Evolutionary conservation across 2,888 invertebrate species (phyloP), one percentile per base, ranked within the genome.

Genomic region (Cephonodes hylas): DNA sequence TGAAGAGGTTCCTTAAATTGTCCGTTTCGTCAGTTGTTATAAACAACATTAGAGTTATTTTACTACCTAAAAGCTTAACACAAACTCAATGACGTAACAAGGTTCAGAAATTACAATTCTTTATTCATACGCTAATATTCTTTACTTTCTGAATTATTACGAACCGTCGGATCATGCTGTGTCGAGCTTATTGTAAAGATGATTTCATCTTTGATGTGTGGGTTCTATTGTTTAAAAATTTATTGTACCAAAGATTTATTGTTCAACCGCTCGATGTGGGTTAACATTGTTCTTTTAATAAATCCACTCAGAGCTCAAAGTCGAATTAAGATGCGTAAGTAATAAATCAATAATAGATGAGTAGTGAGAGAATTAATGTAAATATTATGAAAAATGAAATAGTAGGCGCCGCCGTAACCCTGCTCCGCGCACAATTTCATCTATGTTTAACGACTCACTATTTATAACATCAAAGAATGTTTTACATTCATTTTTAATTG

Each of bases 401-500:
- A 31, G 8, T 53, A 31, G 53, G 53, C 53, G 31, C 53, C 31
- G 53, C 31, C 27, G 53, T 53, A 53, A 53, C 10, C 13, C 38
- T 38, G 27, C 53, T 18, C 31, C 27, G 53, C 53, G 18, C 31
- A 53, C 48, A 23, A 53, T 53, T 31, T 31, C 27, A 53, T 53
- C 15, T 53, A 53, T 31, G 27, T 53, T 53, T 53, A 27, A 53
- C 53, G 53, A 27, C 53, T 53, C 48, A 42, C 48, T 60, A 53
- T 53, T 53, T 60, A 22, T 53, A 60, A 42, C 60, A 48, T 48
- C 60, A 60, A 60, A 60, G 60, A 53, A 60, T 53, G 6, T 38
- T 60, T 60, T 60, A 60, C 25, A 53, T 25, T 42, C 53, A 20
- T 60, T 60, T 60, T 60, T 60, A 60, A 60, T 60, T 60, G 38